Conservation (phyloP, 2,888 invertebrate genomes). For the Gasteruption jaculator region DNA sequence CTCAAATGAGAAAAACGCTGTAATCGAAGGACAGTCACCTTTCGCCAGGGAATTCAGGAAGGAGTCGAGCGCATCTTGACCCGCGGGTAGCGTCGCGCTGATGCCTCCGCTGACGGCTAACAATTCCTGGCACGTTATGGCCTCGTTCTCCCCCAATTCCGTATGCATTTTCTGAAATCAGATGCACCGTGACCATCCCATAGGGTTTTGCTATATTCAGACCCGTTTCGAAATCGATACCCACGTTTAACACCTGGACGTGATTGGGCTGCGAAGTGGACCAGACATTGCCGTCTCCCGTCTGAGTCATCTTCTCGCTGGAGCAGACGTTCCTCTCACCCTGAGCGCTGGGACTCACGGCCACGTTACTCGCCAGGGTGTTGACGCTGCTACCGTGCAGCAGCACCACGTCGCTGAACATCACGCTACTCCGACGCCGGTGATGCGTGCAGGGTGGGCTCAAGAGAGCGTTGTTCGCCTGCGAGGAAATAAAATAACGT, state of each 20-base stretch:
- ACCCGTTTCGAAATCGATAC: neutral
- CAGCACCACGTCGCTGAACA: slow-evolving; percentile 83
- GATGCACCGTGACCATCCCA: slow-evolving; percentile 3
- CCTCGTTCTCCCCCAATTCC: slow-evolving; percentile 60
- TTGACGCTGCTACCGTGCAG: slow-evolving; percentile 60
- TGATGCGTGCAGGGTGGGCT: slow-evolving; percentile 69
- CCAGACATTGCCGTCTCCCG: slow-evolving; percentile 71
- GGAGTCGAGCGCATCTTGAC: slow-evolving; percentile 77
- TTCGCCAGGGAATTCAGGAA: slow-evolving; percentile 78
- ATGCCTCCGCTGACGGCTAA: slow-evolving; percentile 89
- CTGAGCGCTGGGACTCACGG: slow-evolving; percentile 35
- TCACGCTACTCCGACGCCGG: slow-evolving; percentile 76
- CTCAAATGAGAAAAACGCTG: no score
- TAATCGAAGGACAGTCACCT: slow-evolving; percentile 60
- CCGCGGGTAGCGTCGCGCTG: slow-evolving; percentile 85
- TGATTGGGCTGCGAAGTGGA: slow-evolving; percentile 41
- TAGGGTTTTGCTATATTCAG: neutral
- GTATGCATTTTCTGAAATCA: slow-evolving; percentile 32
- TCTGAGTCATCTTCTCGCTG: slow-evolving; percentile 87
- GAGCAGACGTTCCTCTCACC: slow-evolving; percentile 68
- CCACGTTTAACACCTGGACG: slow-evolving; percentile 33
- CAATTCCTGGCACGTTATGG: slow-evolving; percentile 84
- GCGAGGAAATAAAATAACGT: no score
- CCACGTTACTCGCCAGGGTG: slow-evolving; percentile 36
- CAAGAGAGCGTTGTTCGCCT: slow-evolving; percentile 54